Percentiles rank a stretch among this genome's conserved stretches.
These are phyloP conservation scores for Sabellastarte sp. DNA, from an alignment of 2,888 invertebrate species.

Conservation along the genomic window DNA sequence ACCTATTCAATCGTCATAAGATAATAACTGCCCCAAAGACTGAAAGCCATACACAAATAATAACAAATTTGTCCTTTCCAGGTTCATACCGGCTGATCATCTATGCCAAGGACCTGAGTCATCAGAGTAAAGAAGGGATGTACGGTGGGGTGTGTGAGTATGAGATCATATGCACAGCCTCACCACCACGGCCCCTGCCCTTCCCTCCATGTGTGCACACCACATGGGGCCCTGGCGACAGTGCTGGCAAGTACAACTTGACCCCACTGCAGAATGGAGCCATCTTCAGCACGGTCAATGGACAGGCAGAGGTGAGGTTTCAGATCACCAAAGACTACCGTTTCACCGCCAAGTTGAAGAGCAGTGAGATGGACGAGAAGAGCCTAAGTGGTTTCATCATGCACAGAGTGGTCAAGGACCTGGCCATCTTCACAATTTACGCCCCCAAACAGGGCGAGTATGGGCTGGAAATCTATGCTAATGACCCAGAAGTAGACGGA, in stretches of 20 bases:
- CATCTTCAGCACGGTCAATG: conserved; percentile 50
- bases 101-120: conserved; percentile 57
- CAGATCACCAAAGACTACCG: conserved; percentile 49
- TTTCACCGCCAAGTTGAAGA: conserved; percentile 58
- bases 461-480: conserved; percentile 57
- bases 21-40: too few species aligned
- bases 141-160: conserved; percentile 60
- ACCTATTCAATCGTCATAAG: too few species aligned
- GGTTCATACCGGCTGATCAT: conserved; percentile 58
- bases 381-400: conserved; percentile 54
- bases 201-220: conserved; percentile 59
- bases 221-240: conserved; percentile 56
- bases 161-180: conserved; percentile 50
- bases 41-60: too few species aligned
- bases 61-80: too few species aligned
- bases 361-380: conserved; percentile 46
- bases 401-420: conserved; percentile 54
- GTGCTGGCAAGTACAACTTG: conserved; percentile 52
- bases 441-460: conserved; percentile 55
- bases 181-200: conserved; percentile 44
- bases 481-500: conserved; percentile 56
- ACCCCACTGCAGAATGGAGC: conserved; percentile 53
- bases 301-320: conserved; percentile 53
- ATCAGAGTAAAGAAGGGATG: conserved; percentile 54
- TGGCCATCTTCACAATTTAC: conserved; percentile 56